These are phyloP conservation scores for Ryuthela nishihirai DNA, from an alignment of 2,888 invertebrate species.

Conservation along the genomic window DNA sequence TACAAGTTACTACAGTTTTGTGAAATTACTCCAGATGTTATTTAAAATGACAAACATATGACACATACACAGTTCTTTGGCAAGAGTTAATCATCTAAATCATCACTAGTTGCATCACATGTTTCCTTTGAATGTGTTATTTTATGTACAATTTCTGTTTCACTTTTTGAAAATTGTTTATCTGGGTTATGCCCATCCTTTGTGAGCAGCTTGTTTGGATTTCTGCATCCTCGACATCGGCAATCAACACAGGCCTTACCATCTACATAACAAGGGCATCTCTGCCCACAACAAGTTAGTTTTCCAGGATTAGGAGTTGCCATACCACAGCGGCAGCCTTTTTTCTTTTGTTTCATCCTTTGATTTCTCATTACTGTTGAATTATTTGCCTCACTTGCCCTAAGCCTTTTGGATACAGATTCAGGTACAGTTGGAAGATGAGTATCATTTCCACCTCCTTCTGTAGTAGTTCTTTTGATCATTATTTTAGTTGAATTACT, in stretches of 20 bases:
- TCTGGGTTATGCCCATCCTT: too few species aligned
- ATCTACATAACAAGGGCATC: constrained; percentile 91
- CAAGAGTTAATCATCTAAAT: too few species aligned
- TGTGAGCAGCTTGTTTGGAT: constrained; percentile 65
- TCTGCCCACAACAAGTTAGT: constrained; percentile 85
- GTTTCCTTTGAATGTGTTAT: too few species aligned
- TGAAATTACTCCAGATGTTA: too few species aligned
- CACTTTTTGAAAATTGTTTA: too few species aligned
- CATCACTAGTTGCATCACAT: too few species aligned
- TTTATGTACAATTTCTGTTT: too few species aligned
- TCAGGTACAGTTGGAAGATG: neutral
- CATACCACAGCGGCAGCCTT: constrained; percentile 83
- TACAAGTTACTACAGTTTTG: too few species aligned
- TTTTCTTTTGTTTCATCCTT: neutral
- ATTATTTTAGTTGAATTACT: constrained; percentile 70
- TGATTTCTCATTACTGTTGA: too few species aligned
- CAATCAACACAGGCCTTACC: constrained; percentile 85
- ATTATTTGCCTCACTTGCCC: too few species aligned
- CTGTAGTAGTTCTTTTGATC: constrained; percentile 64
- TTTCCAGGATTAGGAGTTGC: constrained; percentile 84
- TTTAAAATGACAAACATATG: too few species aligned
- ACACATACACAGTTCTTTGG: too few species aligned
- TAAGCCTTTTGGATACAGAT: neutral
- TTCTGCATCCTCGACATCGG: constrained; percentile 86
- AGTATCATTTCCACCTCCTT: constrained; percentile 3